Evolutionary conservation across 2,888 invertebrate genomes (phyloP), one percentile per base, ranked within the genome.

Genomic region (Tortrix viridana): DNA sequence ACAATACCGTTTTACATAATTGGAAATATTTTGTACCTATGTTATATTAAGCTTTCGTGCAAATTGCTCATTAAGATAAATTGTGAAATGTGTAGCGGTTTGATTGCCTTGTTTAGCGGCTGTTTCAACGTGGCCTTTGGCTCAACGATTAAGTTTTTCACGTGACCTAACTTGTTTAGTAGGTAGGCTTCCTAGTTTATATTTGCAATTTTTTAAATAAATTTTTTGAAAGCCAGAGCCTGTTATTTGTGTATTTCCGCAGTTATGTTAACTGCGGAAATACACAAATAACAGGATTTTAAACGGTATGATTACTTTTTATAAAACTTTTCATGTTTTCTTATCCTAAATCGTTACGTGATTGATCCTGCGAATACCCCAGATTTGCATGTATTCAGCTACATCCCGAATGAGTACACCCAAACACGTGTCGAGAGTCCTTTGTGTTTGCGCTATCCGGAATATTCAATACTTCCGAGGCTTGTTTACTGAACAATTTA

Each of bases 401-500:
- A 49, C 37, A 37, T 43, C 50, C 16, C 50, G 26, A 56, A 62
- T 50, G 46, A 43, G 41, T 47, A 14, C 22, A 41, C 9, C 9
- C 38, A 38, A 14, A 38, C 52, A 52, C 52, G 57, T 53, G 50
- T 46, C 62, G 20, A 22, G 85, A 85, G 80, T 79, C 85, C 89
- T 88, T 89, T 89, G 88, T 88, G 82, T 74, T 76, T 78, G 81
- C 83, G 82, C 83, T 84, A 86, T 88, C 88, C 82, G 85, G 85
- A 16, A 86, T 89, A 87, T 88, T 86, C 86, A 85, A 84, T 87
- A 81, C 83, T 80, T 81, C 79, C 79, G 77, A 69, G 68, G 75
- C 78, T 79, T 85, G 85, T 87, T 84, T 87, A 82, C 82, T 73
- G 79, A 84, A 80, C 85, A 80, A 84, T 85, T 85, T 84, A 80